Evolutionary conservation across 2,113 vertebrate genomes (phyloP), one percentile per base, ranked within the genome.

Genomic region (Mastomys natalensis): DNA sequence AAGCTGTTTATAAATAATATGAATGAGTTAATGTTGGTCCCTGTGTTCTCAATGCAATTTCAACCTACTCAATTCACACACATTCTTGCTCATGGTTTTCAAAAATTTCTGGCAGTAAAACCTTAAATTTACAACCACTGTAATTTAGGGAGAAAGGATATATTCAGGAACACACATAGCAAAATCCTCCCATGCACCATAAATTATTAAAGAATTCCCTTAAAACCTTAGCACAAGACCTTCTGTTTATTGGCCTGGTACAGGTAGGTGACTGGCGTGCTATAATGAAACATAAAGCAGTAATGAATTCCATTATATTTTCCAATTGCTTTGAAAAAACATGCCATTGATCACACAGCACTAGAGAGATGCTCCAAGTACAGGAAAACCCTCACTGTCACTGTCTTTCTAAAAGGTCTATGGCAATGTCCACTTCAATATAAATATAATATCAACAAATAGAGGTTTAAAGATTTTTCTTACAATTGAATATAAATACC

Each of bases 271-370:
- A 45, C 55, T 70, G 19, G 43, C 45, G 9, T 37, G 29, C 40
- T 93, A 45, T 55, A 92, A 89, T 55, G 37, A 92, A 94, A 93
- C 66, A 94, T 40, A 77, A 94, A 87, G 51, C 48, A 53, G 48
- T 87, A 53, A 93, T 91, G 86, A 89, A 90, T 87, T 77, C 64
- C 73, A 78, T 86, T 96, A 40, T 68, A 91, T 64, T 84, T 89
- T 82, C 60, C 34, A 51, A 87, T 82, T 73, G 40, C 48, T 74
- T 74, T 64, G 82, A 80, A 88, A 81, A 91, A 84, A 40, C 24
- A 40, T 78, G 62, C 93, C 37, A 89, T 0, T 37, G 89, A 80
- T 82, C 3, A 82, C 24, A 7, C 21, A 81, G 29, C 15, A 77
- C n/a, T 73, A 53, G 64, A 86, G 19, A 84, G 43, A 88, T 90